Conservation (phyloP, 1,140 invertebrate species). For the Lysiphlebus fabarum region DNA sequence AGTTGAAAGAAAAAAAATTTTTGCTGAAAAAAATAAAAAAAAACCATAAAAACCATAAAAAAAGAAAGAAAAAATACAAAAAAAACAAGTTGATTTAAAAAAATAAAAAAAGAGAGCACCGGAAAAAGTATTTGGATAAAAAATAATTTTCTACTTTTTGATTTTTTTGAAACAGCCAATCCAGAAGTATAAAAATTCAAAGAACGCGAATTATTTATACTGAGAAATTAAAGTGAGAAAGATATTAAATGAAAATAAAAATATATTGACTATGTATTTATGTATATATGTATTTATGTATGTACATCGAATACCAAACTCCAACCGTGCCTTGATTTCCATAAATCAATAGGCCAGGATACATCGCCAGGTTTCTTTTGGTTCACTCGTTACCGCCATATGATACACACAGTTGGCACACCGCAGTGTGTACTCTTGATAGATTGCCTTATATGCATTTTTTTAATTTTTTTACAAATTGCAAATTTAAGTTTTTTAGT, state of each 20-base stretch:
- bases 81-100: conserved; percentile 21
- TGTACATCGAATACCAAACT: conserved; percentile 32
- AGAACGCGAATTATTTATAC: conserved; percentile 42
- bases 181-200: conserved; percentile 25
- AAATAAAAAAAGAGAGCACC: conserved; percentile 14
- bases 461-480: conserved; percentile 26
- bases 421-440: conserved; percentile 23
- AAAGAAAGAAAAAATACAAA: conserved; percentile 12
- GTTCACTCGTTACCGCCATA: conserved; percentile 25
- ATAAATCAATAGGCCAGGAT: conserved; percentile 38
- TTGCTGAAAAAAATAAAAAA: too few species aligned
- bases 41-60: conserved; percentile 19
- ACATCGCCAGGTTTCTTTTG: conserved; percentile 25
- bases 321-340: conserved; percentile 42
- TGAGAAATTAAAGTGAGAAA: conserved; percentile 32
- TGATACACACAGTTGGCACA: not conserved
- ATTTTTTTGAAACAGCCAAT: not conserved
- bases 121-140: conserved; percentile 19
- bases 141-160: conserved; percentile 3
- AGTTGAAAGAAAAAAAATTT: too few species aligned
- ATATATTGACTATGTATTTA: not conserved
- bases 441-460: conserved; percentile 32
- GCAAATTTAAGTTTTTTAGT: conserved; percentile 23
- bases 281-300: too few species aligned
- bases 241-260: conserved; percentile 1